A percentile compares a stretch with the other conserved stretches of the same genome.
Evolutionary conservation across 2,113 vertebrate species (phyloP).

Genomic region (Mesitornis unicolor): DNA sequence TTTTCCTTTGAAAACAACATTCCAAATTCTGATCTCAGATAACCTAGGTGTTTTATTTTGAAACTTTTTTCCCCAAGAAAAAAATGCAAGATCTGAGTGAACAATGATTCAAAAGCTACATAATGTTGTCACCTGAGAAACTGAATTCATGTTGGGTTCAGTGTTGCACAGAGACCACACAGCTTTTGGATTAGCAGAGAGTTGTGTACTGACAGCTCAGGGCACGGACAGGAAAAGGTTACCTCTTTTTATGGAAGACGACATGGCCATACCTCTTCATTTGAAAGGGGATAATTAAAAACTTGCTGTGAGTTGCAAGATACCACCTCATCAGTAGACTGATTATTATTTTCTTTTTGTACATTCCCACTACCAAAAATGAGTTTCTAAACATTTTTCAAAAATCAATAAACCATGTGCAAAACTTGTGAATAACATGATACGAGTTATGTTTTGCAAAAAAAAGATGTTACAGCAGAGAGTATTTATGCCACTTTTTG

Average conservation of each 20-base stretch:
- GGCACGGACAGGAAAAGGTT: background rate
- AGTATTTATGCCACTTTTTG: background rate
- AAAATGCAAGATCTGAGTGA: background rate
- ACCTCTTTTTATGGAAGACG: background rate
- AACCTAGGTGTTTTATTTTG: background rate
- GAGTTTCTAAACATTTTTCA: background rate
- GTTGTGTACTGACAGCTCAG: background rate
- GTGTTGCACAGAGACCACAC: background rate
- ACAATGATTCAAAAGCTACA: background rate
- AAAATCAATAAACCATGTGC: background rate
- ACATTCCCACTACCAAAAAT: background rate
- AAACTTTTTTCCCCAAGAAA: background rate
- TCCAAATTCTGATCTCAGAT: background rate
- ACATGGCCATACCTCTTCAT: background rate
- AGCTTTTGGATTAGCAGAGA: background rate
- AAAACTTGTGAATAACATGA: background rate
- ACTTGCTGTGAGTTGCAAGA: background rate
- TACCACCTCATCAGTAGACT: background rate
- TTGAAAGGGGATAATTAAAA: background rate
- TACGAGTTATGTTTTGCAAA: background rate
- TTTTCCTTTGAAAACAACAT: background rate
- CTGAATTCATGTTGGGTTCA: background rate
- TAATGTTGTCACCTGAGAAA: background rate
- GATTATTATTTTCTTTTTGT: background rate
- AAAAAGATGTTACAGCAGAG: background rate